These are phyloP conservation scores for Microctenopoma steveboyesi DNA, from an alignment of 2,797 vertebrate genomes.

Conservation along the genomic window DNA sequence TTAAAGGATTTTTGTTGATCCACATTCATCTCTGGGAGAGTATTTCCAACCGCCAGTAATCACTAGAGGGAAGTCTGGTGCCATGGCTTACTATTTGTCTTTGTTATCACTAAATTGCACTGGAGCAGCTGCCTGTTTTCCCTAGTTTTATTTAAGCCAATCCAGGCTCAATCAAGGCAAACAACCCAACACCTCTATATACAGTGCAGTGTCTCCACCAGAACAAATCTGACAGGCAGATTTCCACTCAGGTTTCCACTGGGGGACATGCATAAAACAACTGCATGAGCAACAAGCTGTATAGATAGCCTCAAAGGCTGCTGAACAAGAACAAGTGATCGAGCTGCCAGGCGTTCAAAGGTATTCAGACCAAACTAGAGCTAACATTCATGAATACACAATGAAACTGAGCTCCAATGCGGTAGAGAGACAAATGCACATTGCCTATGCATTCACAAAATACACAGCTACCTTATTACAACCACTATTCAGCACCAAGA, in stretches of 20 bases:
- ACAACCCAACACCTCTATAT: constrained; percentile 14
- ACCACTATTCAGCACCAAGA: constrained; percentile 19
- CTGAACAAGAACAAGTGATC: constrained; percentile 3
- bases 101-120: constrained; percentile 59
- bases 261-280: constrained; percentile 3
- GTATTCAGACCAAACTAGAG: constrained; percentile 2
- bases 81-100: constrained; percentile 60
- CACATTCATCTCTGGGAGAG: constrained; percentile 37
- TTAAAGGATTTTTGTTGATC: constrained; percentile 55
- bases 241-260: constrained; percentile 15
- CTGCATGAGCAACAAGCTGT: constrained; percentile 23
- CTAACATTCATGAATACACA: neutral
- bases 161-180: constrained; percentile 46
- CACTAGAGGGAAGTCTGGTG: constrained; percentile 23
- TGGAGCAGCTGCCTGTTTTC: constrained; percentile 54
- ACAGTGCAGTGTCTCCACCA: neutral
- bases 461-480: neutral
- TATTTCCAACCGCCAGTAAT: constrained; percentile 44
- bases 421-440: neutral
- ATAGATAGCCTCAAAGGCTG: neutral
- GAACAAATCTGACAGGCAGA: constrained; percentile 16
- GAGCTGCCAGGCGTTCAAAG: constrained; percentile 1
- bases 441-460: constrained; percentile 5
- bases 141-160: constrained; percentile 39
- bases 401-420: neutral